These are phyloP conservation scores for Hemibagrus wyckioides DNA, from an alignment of 2,113 vertebrate genomes.

Conservation along the genomic window DNA sequence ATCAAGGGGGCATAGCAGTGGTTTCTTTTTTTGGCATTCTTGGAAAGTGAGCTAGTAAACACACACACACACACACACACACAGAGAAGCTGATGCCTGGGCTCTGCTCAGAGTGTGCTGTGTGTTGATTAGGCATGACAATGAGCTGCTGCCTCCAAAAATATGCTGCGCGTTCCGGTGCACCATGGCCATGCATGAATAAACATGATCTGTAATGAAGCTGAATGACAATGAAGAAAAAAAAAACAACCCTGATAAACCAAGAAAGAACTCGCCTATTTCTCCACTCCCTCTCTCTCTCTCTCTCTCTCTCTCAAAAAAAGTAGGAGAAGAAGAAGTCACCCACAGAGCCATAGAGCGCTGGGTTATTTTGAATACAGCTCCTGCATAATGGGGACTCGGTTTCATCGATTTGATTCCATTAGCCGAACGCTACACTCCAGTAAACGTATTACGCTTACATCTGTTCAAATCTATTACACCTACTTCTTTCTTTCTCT, in stretches of 20 bases:
- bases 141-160: conserved; percentile 74
- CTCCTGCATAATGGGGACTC: conserved; percentile 42
- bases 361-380: conserved; percentile 39
- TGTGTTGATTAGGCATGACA: conserved; percentile 77
- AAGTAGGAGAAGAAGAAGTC: conserved; percentile 37
- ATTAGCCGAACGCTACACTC: conserved; percentile 44
- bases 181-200: conserved; percentile 73
- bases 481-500: neutral
- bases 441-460: conserved; percentile 39
- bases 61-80: conserved; percentile 34
- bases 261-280: conserved; percentile 28
- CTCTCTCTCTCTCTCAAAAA: neutral
- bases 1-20: neutral
- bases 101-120: conserved; percentile 64
- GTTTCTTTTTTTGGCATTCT: conserved; percentile 16
- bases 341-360: conserved; percentile 38
- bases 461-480: conserved; percentile 41
- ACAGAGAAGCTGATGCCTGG: conserved; percentile 30
- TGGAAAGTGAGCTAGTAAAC: neutral
- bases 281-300: neutral
- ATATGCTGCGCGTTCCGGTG: conserved; percentile 64
- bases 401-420: conserved; percentile 48
- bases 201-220: conserved; percentile 75
- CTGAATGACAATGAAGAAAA: conserved; percentile 70
- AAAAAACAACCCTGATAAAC: conserved; percentile 35